These are phyloP conservation scores for Fragum whitleyi DNA, from an alignment of 2,888 invertebrate species.

Conservation along the genomic window DNA sequence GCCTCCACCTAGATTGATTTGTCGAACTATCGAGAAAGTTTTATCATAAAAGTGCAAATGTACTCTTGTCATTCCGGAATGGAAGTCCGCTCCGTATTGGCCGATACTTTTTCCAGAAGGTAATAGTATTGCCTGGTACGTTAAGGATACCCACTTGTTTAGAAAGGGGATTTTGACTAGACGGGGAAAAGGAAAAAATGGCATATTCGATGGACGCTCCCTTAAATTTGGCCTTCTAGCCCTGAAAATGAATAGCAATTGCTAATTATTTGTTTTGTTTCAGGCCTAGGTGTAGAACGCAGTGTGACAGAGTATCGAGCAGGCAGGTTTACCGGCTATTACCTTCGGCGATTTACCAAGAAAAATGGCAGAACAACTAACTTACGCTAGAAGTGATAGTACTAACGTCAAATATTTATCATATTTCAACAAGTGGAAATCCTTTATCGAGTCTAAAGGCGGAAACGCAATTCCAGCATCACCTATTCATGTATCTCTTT, in stretches of 20 bases:
- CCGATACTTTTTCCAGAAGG: constrained; percentile 14
- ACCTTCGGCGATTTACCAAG: constrained; percentile 23
- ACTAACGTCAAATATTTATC: constrained; percentile 38
- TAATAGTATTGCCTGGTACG: neutral
- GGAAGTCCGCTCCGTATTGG: constrained; percentile 40
- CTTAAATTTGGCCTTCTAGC: constrained; percentile 33
- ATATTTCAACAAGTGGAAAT: constrained; percentile 43
- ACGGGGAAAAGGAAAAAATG: constrained; percentile 25
- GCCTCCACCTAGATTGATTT: constrained; percentile 36
- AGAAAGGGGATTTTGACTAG: constrained; percentile 30
- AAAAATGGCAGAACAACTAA: constrained; percentile 35
- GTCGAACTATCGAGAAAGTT: constrained; percentile 26
- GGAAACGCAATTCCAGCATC: constrained; percentile 44
- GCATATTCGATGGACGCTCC: constrained; percentile 31
- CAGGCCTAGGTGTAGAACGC: constrained; percentile 24
- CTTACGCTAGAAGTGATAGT: constrained; percentile 38
- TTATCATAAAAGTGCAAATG: constrained; percentile 15
- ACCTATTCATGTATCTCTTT: constrained; percentile 46
- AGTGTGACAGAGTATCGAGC: neutral
- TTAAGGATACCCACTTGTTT: constrained; percentile 16
- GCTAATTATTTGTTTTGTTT: constrained; percentile 8
- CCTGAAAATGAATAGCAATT: neutral
- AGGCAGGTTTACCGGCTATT: constrained; percentile 17
- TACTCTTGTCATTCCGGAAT: constrained; percentile 29
- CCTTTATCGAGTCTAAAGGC: constrained; percentile 36